Evolutionary conservation across 1,140 invertebrate species (phyloP).

Genomic region (Drosophila tristis): DNA sequence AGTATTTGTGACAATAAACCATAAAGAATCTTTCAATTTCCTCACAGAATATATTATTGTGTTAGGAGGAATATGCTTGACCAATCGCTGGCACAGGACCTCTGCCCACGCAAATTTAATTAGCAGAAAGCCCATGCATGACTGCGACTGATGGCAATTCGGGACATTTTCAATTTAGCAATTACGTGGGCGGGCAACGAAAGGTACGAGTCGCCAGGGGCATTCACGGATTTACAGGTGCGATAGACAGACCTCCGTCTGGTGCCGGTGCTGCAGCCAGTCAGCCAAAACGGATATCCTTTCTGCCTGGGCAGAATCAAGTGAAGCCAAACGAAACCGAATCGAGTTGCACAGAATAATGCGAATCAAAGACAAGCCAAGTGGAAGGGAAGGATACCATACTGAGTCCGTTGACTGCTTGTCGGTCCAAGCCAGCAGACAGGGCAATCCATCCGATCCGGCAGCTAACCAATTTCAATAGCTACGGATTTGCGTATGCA

Average conservation of each 20-base stretch:
- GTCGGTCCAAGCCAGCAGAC: slow-evolving; percentile 31
- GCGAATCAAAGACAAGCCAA: slow-evolving; percentile 59
- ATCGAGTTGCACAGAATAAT: slow-evolving; percentile 13
- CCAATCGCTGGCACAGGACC: neutral
- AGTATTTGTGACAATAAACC: slow-evolving; percentile 36
- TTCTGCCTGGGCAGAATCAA: slow-evolving; percentile 27
- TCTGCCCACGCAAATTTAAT: slow-evolving; percentile 55
- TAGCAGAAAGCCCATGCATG: slow-evolving; percentile 55
- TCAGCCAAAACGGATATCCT: slow-evolving; percentile 65
- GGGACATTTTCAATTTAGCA: slow-evolving; percentile 57
- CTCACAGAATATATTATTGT: slow-evolving; percentile 42
- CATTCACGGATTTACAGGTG: neutral
- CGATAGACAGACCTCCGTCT: neutral
- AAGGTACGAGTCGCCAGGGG: slow-evolving; percentile 1
- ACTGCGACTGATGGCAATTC: slow-evolving; percentile 27
- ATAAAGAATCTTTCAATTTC: slow-evolving; percentile 52
- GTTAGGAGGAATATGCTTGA: neutral
- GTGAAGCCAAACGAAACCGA: slow-evolving; percentile 47
- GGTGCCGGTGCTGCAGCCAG: neutral
- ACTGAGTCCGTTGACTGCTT: slow-evolving; percentile 27
- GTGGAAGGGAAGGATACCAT: slow-evolving; percentile 73
- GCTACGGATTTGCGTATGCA: slow-evolving; percentile 30
- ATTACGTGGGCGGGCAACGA: slow-evolving; percentile 44
- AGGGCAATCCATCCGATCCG: slow-evolving; percentile 27
- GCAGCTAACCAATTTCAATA: slow-evolving; percentile 33